Percentiles rank a stretch among this genome's conserved stretches.
Evolutionary conservation across 2,888 invertebrate genomes (phyloP).

Genomic region (Therioaphis trifolii): DNA sequence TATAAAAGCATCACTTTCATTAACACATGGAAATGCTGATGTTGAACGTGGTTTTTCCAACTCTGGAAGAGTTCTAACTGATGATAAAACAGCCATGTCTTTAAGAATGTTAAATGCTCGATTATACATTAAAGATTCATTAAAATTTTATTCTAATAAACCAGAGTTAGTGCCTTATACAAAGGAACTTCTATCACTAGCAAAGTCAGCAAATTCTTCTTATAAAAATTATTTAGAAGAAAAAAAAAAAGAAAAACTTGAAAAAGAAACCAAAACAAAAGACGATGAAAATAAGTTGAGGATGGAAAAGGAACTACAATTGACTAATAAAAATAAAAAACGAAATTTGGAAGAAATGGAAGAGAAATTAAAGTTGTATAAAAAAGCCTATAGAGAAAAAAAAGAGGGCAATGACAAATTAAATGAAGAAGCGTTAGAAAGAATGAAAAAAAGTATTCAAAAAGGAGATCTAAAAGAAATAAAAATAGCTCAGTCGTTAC

Average conservation of each 20-base stretch:
- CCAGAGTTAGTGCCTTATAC: constrained; percentile 24
- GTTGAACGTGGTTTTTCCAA: constrained; percentile 28
- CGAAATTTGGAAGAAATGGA: constrained; percentile 6
- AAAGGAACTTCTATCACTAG: constrained; percentile 29
- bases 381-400: constrained; percentile 27
- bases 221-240: constrained; percentile 39
- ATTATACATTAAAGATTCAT: constrained; percentile 20
- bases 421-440: constrained; percentile 6
- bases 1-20: constrained; percentile 17
- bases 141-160: constrained; percentile 14
- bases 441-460: constrained; percentile 25
- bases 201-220: constrained; percentile 12
- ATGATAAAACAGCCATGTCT: neutral
- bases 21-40: constrained; percentile 41
- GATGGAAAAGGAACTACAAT: constrained; percentile 5
- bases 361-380: constrained; percentile 24
- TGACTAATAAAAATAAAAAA: neutral
- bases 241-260: too few relatives aligned
- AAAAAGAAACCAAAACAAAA: neutral
- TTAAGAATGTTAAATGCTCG: constrained; percentile 26
- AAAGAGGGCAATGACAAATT: constrained; percentile 41
- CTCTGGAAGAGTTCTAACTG: neutral
- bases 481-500: constrained; percentile 17
- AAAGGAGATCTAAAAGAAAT: constrained; percentile 25
- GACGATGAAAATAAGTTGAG: constrained; percentile 27